These are phyloP conservation scores for Habropoda laboriosa DNA, from an alignment of 1,140 invertebrate species.

Conservation along the genomic window DNA sequence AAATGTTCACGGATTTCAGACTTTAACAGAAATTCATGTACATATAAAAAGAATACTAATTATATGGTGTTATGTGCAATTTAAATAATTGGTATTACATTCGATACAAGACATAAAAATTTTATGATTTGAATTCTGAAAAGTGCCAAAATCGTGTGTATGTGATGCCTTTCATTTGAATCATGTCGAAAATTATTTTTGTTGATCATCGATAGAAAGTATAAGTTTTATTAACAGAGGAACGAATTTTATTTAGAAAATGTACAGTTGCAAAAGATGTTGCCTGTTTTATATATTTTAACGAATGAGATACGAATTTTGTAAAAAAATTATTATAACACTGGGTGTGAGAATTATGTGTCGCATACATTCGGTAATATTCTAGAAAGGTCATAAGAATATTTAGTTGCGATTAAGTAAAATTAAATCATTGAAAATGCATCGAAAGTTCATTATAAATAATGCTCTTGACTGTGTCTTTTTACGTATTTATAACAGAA, in stretches of 20 bases:
- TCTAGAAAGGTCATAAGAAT: slow-evolving; percentile 36
- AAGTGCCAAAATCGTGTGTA: slow-evolving; percentile 49
- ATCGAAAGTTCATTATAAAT: slow-evolving; percentile 1
- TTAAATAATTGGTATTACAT: slow-evolving; percentile 38
- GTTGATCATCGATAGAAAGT: neutral
- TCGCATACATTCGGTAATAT: slow-evolving; percentile 27
- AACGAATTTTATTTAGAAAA: neutral
- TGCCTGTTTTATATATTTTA: slow-evolving; percentile 24
- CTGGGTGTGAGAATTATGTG: neutral
- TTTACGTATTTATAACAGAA: slow-evolving; percentile 21
- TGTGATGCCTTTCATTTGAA: slow-evolving; percentile 24
- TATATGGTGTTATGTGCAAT: slow-evolving; percentile 21
- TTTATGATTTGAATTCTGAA: slow-evolving; percentile 40
- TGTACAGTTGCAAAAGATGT: slow-evolving; percentile 5
- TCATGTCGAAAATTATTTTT: neutral
- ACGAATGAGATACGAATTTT: slow-evolving; percentile 6
- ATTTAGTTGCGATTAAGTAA: slow-evolving; percentile 26
- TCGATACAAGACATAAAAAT: slow-evolving; percentile 12
- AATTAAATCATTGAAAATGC: neutral
- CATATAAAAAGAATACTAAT: slow-evolving; percentile 22
- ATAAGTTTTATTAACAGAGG: neutral
- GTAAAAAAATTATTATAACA: slow-evolving; percentile 3
- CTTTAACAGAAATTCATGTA: slow-evolving; percentile 19
- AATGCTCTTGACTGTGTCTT: slow-evolving; percentile 10
- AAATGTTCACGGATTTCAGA: slow-evolving; percentile 28